Evolutionary conservation across 2,797 vertebrate genomes (phyloP).

Genomic region (Balearica regulorum): DNA sequence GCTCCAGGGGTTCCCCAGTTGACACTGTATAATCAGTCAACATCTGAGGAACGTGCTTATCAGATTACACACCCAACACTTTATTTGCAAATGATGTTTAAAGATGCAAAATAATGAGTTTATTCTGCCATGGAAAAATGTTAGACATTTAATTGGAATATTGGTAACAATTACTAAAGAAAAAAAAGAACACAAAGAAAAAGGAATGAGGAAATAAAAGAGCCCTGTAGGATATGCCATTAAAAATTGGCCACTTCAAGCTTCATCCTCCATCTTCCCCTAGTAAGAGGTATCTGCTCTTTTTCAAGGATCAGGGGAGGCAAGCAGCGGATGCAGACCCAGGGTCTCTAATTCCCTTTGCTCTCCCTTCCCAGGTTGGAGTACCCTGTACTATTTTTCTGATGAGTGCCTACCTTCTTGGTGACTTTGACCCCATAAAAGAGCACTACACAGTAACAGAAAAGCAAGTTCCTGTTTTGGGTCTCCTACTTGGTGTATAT

Average conservation of each 20-base stretch:
- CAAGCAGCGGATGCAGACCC: neutral
- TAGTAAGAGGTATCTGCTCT: neutral
- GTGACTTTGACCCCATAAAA: neutral
- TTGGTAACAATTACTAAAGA: neutral
- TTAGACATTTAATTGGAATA: neutral
- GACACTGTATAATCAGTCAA: neutral
- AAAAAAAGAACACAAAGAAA: neutral
- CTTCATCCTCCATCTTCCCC: neutral
- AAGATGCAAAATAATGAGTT: neutral
- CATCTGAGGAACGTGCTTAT: neutral
- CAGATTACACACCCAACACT: neutral
- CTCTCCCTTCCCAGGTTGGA: neutral
- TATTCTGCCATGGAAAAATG: neutral
- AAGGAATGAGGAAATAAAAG: neutral
- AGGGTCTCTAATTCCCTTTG: neutral
- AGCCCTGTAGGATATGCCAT: neutral
- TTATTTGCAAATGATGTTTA: neutral
- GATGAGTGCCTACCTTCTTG: neutral
- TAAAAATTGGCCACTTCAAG: neutral
- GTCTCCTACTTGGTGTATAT: neutral
- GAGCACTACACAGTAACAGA: neutral
- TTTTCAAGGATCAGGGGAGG: neutral
- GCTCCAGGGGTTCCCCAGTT: neutral
- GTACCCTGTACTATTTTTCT: neutral
- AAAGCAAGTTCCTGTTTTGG: neutral